These are phyloP conservation scores for Elmis aenea DNA, from an alignment of 2,888 invertebrate species.

Conservation along the genomic window DNA sequence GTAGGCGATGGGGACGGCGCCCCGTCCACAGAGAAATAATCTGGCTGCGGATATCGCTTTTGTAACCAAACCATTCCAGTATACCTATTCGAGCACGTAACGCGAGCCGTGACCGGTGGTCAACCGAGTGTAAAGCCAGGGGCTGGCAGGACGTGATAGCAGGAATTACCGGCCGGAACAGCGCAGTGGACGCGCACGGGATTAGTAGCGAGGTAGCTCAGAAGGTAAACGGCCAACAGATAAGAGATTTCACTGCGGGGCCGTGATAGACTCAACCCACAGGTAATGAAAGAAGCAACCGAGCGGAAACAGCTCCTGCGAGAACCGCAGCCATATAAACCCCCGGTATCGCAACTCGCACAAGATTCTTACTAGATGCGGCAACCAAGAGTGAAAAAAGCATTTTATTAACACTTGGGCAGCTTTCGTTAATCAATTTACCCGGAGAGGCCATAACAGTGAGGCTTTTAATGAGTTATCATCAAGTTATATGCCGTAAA, in stretches of 20 bases:
- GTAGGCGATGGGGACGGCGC: slow-evolving; percentile 26
- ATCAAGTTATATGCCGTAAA: slow-evolving; percentile 38
- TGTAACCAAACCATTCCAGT: slow-evolving; percentile 27
- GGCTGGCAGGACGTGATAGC: slow-evolving; percentile 45
- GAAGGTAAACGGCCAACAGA: slow-evolving; percentile 39
- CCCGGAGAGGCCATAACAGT: slow-evolving; percentile 31
- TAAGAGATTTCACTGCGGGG: slow-evolving; percentile 37
- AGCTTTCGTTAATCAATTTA: slow-evolving; percentile 42
- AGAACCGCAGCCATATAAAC: too few relatives aligned
- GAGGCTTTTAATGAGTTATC: slow-evolving; percentile 42
- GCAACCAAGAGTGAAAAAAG: slow-evolving; percentile 25
- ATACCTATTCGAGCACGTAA: slow-evolving; percentile 37
- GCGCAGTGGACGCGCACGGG: slow-evolving; percentile 43
- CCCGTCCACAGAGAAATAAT: slow-evolving; percentile 23
- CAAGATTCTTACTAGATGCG: slow-evolving; percentile 14
- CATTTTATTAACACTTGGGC: slow-evolving; percentile 36
- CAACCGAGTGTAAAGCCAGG: slow-evolving; percentile 41
- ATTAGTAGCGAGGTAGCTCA: slow-evolving; percentile 36
- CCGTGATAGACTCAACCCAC: slow-evolving; percentile 38
- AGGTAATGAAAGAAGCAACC: slow-evolving; percentile 40
- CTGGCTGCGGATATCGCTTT: slow-evolving; percentile 20
- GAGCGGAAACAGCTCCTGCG: slow-evolving; percentile 28
- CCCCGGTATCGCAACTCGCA: too few relatives aligned
- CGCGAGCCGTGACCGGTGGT: slow-evolving; percentile 33
- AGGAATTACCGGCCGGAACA: slow-evolving; percentile 46